A percentile compares a stretch with the other conserved stretches of the same genome.
Conservation (phyloP, 1,140 invertebrate genomes). For the Pararge aegeria region DNA sequence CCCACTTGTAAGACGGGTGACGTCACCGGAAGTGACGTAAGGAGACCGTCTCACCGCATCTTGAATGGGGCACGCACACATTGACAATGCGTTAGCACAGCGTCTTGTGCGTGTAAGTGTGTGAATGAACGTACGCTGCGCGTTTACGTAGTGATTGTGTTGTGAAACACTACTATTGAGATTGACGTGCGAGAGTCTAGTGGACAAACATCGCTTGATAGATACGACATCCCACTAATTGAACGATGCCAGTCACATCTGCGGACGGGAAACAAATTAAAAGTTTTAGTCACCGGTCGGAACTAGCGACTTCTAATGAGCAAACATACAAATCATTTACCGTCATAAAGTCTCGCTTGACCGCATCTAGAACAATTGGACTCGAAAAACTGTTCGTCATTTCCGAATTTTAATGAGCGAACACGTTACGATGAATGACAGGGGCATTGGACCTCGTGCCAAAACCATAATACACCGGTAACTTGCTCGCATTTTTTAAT, state of each 20-base stretch:
- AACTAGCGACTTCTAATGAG: conserved; percentile 61
- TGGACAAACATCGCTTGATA: conserved; percentile 54
- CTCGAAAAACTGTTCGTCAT: conserved; percentile 73
- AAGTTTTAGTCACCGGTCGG: conserved; percentile 38
- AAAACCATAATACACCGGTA: conserved; percentile 67
- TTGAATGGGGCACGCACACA: conserved; percentile 68
- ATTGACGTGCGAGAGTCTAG: conserved; percentile 55
- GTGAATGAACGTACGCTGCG: conserved; percentile 69
- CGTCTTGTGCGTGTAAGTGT: conserved; percentile 34
- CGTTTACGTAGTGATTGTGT: conserved; percentile 56
- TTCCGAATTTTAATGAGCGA: conserved; percentile 75
- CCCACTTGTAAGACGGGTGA: conserved; percentile 65
- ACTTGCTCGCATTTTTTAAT: conserved; percentile 29
- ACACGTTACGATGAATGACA: conserved; percentile 65
- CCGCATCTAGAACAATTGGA: conserved; percentile 62
- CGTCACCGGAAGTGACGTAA: conserved; percentile 72
- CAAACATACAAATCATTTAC: conserved; percentile 46
- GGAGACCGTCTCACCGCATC: conserved; percentile 51
- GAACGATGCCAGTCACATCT: conserved; percentile 50
- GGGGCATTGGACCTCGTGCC: conserved; percentile 71
- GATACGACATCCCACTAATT: conserved; percentile 56
- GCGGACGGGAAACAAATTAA: conserved; percentile 54
- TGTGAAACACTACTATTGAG: conserved; percentile 51
- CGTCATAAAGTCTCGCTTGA: conserved; percentile 66
- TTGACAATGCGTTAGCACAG: conserved; percentile 15